Conservation (phyloP, 1,140 invertebrate genomes). For the Drosophila aff. region DNA sequence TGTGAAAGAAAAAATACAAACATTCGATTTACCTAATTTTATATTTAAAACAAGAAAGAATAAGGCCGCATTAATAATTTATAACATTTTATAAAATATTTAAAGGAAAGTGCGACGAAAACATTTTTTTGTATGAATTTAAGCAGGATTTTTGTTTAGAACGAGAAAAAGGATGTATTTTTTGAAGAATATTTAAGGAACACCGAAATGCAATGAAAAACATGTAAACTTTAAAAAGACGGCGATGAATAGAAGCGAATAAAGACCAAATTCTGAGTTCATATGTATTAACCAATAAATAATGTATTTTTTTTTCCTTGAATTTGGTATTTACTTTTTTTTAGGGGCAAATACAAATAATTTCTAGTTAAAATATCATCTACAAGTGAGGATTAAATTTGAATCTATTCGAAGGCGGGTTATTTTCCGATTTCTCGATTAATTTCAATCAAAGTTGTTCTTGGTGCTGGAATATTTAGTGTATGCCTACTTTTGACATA, state of each 20-base stretch:
- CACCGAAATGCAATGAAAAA: not conserved
- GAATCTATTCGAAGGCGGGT: no score
- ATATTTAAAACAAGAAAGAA: no score
- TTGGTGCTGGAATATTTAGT: conserved; percentile 1
- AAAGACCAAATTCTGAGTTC: not conserved
- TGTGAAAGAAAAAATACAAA: not conserved
- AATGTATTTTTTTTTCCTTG: no score
- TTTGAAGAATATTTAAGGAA: not conserved
- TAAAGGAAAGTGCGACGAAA: no score
- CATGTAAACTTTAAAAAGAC: not conserved
- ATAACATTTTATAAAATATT: no score
- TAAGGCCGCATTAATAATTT: no score
- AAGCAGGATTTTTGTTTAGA: no score
- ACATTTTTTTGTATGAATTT: no score
- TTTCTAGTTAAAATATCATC: not conserved
- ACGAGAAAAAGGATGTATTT: not conserved
- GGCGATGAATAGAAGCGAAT: not conserved
- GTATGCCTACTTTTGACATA: not conserved
- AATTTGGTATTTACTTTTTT: not conserved
- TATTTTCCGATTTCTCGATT: not conserved
- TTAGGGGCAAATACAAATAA: not conserved
- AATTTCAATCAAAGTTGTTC: not conserved
- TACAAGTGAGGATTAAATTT: no score
- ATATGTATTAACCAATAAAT: not conserved
- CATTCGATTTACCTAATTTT: no score